phyloP scores from a whole-genome alignment of 2,113 vertebrate species.

The Crotalus helleri region DNA sequence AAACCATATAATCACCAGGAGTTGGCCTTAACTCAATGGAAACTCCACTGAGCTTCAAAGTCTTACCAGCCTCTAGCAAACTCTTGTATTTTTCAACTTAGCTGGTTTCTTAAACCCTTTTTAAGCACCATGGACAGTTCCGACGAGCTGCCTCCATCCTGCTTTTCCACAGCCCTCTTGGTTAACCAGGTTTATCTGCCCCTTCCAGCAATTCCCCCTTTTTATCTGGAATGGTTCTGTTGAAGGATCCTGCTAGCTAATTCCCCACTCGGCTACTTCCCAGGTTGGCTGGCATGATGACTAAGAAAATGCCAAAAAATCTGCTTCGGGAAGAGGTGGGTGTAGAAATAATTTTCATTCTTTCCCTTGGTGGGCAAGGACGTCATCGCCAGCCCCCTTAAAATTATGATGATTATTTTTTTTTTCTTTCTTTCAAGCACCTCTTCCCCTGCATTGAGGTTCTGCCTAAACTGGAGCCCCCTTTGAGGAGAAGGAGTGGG shows the following conservation, averaged over 20 bases:
- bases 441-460: not conserved
- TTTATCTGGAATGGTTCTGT: not conserved
- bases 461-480: not conserved
- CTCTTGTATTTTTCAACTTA: not conserved
- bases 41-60: not conserved
- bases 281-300: not conserved
- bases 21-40: not conserved
- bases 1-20: not conserved
- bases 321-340: not conserved
- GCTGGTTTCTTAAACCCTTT: not conserved
- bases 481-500: not conserved
- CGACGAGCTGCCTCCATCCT: not conserved
- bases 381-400: not conserved
- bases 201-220: not conserved
- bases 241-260: not conserved
- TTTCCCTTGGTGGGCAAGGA: not conserved
- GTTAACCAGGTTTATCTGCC: not conserved
- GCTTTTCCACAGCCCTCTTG: not conserved
- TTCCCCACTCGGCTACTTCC: not conserved
- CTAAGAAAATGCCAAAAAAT: not conserved
- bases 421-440: not conserved
- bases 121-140: not conserved
- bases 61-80: not conserved
- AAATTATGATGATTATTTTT: not conserved
- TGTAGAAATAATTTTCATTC: not conserved